Evolutionary conservation across 2,888 invertebrate genomes (phyloP), one percentile per base, ranked within the genome.

Genomic region (Linnaemya vulpina): DNA sequence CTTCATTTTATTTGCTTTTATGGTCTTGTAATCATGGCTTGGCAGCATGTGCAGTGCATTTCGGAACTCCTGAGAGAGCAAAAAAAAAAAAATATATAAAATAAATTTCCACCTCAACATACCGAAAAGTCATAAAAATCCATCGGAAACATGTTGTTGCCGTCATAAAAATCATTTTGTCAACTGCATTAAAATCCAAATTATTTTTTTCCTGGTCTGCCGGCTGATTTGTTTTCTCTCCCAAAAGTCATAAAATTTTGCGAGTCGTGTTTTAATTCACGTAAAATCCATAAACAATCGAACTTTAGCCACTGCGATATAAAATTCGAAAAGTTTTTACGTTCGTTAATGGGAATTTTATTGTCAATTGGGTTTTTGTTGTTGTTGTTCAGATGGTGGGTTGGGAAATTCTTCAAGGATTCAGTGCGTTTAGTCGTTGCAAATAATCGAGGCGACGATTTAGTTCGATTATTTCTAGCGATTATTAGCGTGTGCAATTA

Each of bases 131-230:
- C 51, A 75, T 85, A 85, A 85, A 85, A 85, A 82, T 82, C 82
- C 85, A 71, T 79, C 65, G 65, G 55, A 82, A 79, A 78, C 85
- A 85, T 85, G 78, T 85, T 71, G 71, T 74, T 65, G 89, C 88
- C 88, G 88, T 88, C 84, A 78, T 90, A 88, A 87, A 87, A 88
- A 87, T 86, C 83, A 74, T 83, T 90, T 77, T 91, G 89, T 90
- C 88, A 90, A 90, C 90, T 89, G 88, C 90, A 89, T 89, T 91
- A 91, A 91, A 90, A 70, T 74, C 89, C 87, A 87, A 88, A 88
- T 90, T 89, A 2, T 30, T 90, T 89, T 65, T 38, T 10, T 17
- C 40, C 10, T 30, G 49, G 35, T 51, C 68, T 71, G n/a, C 53
- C 15, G 74, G n/a, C 49, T 38, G 2, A n/a, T 60, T 43, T 49